These are phyloP conservation scores for Laupala kohalensis DNA, from an alignment of 1,140 invertebrate species.

Conservation along the genomic window DNA sequence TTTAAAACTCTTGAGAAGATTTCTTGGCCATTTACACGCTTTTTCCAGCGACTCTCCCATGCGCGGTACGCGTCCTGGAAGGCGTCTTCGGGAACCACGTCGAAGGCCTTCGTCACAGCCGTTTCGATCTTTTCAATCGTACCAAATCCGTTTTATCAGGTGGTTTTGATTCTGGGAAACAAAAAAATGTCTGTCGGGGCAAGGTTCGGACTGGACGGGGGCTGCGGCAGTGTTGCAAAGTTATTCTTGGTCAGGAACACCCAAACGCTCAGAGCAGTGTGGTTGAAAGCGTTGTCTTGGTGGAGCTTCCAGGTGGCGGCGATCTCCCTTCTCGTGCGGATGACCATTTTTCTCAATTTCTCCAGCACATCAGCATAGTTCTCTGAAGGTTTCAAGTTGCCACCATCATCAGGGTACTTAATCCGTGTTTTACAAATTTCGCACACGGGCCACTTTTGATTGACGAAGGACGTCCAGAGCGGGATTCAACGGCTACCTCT, in stretches of 20 bases:
- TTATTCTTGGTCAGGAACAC: background rate
- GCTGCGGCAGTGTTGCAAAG: slow-evolving; percentile 3
- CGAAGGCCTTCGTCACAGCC: background rate
- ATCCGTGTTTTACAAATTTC: background rate
- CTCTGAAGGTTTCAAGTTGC: too few relatives aligned
- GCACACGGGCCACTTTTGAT: background rate
- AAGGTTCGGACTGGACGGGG: too few relatives aligned
- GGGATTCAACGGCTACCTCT: slow-evolving; percentile 8
- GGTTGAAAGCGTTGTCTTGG: background rate
- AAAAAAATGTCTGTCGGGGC: background rate
- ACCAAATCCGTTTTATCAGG: background rate
- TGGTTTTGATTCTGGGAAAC: background rate
- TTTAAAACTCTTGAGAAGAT: slow-evolving; percentile 10
- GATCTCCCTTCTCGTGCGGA: slow-evolving; percentile 1
- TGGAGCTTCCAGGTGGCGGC: slow-evolving; percentile 3
- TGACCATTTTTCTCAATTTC: background rate
- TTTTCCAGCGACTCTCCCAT: slow-evolving; percentile 5
- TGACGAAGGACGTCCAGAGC: slow-evolving; percentile 3
- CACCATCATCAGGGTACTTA: background rate
- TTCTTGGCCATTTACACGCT: slow-evolving; percentile 15
- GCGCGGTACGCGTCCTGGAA: slow-evolving; percentile 5
- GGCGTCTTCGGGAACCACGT: background rate
- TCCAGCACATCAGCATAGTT: too few relatives aligned
- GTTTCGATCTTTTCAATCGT: background rate
- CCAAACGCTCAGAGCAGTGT: background rate